phyloP scores from a whole-genome alignment of 2,113 vertebrate genomes.

The Neoarius graeffei region DNA sequence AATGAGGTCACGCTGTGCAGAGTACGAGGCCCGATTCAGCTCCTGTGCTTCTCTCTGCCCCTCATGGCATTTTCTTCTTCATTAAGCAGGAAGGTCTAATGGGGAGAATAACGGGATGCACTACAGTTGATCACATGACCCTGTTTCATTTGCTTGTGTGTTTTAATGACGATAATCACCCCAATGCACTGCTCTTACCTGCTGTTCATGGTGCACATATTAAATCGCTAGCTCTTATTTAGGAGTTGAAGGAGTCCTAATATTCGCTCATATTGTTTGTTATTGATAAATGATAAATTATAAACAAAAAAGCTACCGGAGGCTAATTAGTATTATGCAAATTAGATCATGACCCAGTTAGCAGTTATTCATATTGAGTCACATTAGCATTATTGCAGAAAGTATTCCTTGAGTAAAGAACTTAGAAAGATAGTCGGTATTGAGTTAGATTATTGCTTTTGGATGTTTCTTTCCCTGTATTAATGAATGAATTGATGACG shows the following conservation, averaged over 20 bases:
- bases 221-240: not conserved
- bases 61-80: slow-evolving; percentile 19
- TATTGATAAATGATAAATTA: slow-evolving; percentile 17
- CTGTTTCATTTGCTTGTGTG: slow-evolving; percentile 2
- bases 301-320: slow-evolving; percentile 10
- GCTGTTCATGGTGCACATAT: not conserved
- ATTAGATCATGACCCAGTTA: slow-evolving; percentile 25
- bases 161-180: not conserved
- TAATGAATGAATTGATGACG: not conserved
- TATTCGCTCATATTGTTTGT: not conserved
- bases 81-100: slow-evolving; percentile 21
- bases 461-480: not conserved
- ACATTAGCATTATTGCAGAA: not conserved
- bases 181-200: not conserved
- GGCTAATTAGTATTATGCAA: slow-evolving; percentile 20
- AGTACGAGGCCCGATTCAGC: slow-evolving; percentile 4
- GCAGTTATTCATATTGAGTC: not conserved
- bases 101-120: not conserved
- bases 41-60: not conserved
- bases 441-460: not conserved
- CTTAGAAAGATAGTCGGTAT: not conserved
- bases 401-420: not conserved
- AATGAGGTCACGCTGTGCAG: slow-evolving; percentile 3
- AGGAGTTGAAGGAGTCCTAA: not conserved
- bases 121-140: not conserved